Evolutionary conservation across 2,113 vertebrate species (phyloP).

Genomic region (Lethenteron reissneri): DNA sequence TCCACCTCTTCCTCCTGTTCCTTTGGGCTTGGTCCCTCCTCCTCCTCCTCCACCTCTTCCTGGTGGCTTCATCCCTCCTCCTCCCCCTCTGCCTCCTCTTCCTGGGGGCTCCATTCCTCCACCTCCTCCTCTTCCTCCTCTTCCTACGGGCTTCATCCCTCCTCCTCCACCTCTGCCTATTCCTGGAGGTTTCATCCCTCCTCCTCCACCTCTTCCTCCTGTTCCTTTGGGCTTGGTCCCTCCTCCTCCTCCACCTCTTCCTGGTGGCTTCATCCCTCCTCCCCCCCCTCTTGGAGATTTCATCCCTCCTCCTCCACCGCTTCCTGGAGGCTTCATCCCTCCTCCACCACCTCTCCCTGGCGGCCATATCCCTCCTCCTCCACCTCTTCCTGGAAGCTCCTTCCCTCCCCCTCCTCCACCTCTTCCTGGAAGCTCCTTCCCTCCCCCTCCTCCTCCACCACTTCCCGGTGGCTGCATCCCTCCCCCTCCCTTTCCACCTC

Average conservation of each 20-base stretch:
- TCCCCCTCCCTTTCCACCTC: conserved; percentile 17
- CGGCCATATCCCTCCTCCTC: not conserved
- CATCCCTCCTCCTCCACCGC: not conserved
- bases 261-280: not conserved
- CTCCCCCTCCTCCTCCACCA: not conserved
- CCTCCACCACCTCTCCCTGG: not conserved
- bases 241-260: not conserved
- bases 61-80: not conserved
- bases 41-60: not conserved
- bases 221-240: not conserved
- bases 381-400: not conserved
- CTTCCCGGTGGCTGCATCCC: not conserved
- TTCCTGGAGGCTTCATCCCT: not conserved
- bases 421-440: not conserved
- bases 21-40: not conserved
- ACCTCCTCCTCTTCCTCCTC: not conserved
- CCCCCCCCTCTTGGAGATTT: not conserved
- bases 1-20: not conserved
- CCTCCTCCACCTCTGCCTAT: not conserved
- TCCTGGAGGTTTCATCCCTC: not conserved
- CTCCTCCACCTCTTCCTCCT: not conserved
- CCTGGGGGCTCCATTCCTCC: not conserved
- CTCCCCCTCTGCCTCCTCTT: not conserved
- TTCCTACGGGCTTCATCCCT: not conserved
- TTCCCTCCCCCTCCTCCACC: not conserved